Percentiles rank a stretch among this genome's conserved stretches.
These are phyloP conservation scores for Synanthedon formicaeformis DNA, from an alignment of 2,888 invertebrate genomes.

Conservation along the genomic window DNA sequence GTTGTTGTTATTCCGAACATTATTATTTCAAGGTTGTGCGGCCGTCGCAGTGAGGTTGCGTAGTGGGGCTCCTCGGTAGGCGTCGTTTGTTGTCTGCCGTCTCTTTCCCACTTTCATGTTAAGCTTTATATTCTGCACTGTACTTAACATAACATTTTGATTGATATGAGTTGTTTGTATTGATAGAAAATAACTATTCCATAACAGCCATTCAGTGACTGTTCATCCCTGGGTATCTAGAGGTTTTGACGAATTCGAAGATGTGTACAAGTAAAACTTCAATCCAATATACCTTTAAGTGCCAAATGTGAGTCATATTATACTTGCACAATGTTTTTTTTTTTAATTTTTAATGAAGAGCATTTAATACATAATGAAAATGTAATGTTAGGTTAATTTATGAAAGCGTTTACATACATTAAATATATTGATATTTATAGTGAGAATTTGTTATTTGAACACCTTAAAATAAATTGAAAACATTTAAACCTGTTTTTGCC, in stretches of 20 bases:
- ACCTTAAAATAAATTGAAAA: no score
- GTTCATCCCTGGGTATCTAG: conserved; percentile 25
- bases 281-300: conserved; percentile 8
- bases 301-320: neutral
- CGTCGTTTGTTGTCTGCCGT: conserved; percentile 54
- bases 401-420: no score
- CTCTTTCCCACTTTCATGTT: conserved; percentile 62
- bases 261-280: neutral
- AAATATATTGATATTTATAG: no score
- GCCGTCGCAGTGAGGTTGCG: conserved; percentile 68
- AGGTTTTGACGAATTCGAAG: conserved; percentile 13
- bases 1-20: conserved; percentile 70
- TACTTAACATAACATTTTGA: conserved; percentile 41
- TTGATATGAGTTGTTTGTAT: conserved; percentile 47
- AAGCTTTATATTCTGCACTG: conserved; percentile 45
- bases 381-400: no score
- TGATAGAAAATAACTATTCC: conserved; percentile 38
- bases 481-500: no score
- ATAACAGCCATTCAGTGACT: conserved; percentile 39
- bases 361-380: no score
- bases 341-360: no score
- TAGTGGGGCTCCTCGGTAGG: conserved; percentile 69
- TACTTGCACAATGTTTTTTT: neutral
- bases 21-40: conserved; percentile 71
- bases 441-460: no score